Conservation (phyloP, 2,888 invertebrate genomes). For the Desoria tigrina region DNA sequence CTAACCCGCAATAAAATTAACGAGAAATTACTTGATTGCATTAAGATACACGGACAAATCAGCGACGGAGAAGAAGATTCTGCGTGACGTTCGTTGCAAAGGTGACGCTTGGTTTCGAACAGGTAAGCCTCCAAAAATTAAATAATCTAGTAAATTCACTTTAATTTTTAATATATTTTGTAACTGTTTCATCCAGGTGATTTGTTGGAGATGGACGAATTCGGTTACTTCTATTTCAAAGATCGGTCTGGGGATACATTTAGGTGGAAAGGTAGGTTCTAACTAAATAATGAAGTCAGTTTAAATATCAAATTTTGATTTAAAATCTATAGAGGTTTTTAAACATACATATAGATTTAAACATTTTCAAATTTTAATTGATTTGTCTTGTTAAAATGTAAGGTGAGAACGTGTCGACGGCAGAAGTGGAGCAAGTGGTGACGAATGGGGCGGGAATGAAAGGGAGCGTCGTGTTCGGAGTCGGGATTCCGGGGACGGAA, state of each 20-base stretch:
- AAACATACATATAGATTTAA: no score
- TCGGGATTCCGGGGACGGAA: slow-evolving; percentile 77
- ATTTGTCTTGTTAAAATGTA: no score
- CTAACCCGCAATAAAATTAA: no score
- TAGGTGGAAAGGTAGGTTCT: slow-evolving; percentile 56
- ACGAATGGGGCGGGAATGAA: slow-evolving; percentile 78
- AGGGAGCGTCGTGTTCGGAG: slow-evolving; percentile 92
- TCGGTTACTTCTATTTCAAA: slow-evolving; percentile 90
- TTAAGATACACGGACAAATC: slow-evolving; percentile 71
- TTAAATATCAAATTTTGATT: no score
- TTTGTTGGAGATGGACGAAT: slow-evolving; percentile 82
- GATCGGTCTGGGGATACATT: slow-evolving; percentile 97
- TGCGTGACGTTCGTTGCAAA: slow-evolving; percentile 78
- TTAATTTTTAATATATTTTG: slow-evolving; percentile 15
- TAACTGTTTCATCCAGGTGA: slow-evolving; percentile 62
- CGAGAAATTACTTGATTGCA: no score
- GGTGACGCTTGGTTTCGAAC: slow-evolving; percentile 94
- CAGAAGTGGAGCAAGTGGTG: slow-evolving; percentile 91
- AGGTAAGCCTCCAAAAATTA: slow-evolving; percentile 57
- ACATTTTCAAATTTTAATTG: no score
- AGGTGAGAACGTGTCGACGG: slow-evolving; percentile 98
- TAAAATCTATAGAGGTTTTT: no score
- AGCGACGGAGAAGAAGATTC: slow-evolving; percentile 90
- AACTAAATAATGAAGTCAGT: no score
- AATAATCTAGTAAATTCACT: slow-evolving; percentile 1